Conservation (phyloP, 2,113 vertebrate genomes). For the Menidia beryllina region DNA sequence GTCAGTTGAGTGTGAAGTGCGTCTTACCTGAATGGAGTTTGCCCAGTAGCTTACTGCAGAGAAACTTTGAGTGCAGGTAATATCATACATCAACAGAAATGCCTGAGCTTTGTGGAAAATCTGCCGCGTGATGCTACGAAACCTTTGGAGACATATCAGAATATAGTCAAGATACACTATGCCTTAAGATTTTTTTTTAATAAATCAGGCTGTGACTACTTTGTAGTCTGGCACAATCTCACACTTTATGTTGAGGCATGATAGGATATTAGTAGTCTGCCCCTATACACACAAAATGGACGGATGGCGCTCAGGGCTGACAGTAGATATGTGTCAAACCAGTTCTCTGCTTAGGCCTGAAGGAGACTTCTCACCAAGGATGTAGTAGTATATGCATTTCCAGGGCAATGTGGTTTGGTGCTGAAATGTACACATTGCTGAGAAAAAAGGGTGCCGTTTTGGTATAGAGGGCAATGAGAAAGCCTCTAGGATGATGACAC, state of each 20-base stretch:
- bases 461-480: background rate
- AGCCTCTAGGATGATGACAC: background rate
- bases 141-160: conserved; percentile 77
- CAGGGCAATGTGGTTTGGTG: background rate
- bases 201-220: background rate
- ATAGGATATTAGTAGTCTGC: background rate
- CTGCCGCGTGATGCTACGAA: conserved; percentile 90
- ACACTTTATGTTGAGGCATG: background rate
- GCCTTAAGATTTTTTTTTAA: background rate
- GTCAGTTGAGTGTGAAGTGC: background rate
- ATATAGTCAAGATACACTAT: background rate
- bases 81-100: conserved; percentile 93
- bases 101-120: conserved; percentile 91
- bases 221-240: background rate
- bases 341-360: conserved; percentile 18
- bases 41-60: conserved; percentile 87
- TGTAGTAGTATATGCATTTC: background rate
- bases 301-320: background rate
- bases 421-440: background rate
- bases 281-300: background rate
- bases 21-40: conserved; percentile 86
- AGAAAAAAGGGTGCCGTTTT: background rate
- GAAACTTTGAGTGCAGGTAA: conserved; percentile 87
- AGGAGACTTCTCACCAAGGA: background rate
- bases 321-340: conserved; percentile 22